Evolutionary conservation across 1,140 invertebrate genomes (phyloP), one percentile per base, ranked within the genome.

Genomic region (Drosophila ironensis): DNA sequence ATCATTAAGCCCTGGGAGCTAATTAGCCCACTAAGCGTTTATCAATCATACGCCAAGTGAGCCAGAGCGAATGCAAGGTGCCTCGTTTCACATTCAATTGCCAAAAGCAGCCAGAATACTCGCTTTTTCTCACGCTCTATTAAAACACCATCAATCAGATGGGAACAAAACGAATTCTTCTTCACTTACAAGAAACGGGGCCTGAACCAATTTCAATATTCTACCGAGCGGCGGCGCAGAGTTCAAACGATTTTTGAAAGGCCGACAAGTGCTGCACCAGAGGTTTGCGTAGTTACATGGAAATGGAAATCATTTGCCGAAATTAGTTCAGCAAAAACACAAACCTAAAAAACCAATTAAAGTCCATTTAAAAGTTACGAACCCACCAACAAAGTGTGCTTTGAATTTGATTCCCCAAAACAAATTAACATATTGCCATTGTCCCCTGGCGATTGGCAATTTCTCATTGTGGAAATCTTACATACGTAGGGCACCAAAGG

Each of bases 41-140:
- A 72, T 77, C 47, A 77, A 72, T 68, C 74, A 77, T 73, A 77
- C 74, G 69, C 69, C 69, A 25, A 37, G 69, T 63, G 35, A 52
- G 53, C 48, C 53, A 33, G 25, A 40, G 37, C 46, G 38, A 73
- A 33, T 67, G 74, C 74, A 78, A 78, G 68, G 73, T 77, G 73
- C 38, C 42, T 47, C n/a, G n/a, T n/a, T n/a, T n/a, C 37, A 63
- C 41, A 48, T 47, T 47, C 59, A 38, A 63, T 75, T 77, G 72
- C 67, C 48, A 77, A 76, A 74, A 68, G 28, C 28, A 4, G 28
- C 1, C 28, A 35, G 14, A 30, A 59, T 42, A 20, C 22, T 16
- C 7, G 3, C n/a, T 8, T 72, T 53, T 84, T 84, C 80, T 84
- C 80, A 84, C 80, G 80, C 80, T 84, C 80, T 84, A 84, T 84